Evolutionary conservation across 2,797 vertebrate species (phyloP).

Genomic region (Rachycentron canadum): DNA sequence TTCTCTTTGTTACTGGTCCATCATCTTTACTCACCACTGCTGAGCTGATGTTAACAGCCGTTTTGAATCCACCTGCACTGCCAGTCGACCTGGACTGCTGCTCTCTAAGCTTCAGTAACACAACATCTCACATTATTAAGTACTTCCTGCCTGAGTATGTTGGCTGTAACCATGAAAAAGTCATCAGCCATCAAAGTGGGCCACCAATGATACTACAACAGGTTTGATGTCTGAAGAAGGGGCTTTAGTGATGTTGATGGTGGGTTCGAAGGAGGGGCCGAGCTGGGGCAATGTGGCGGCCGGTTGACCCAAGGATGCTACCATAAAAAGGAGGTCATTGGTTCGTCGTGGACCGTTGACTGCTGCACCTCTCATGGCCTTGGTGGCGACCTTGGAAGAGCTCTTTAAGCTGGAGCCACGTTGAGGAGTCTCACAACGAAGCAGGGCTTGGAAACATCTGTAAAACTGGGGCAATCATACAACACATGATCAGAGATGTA

Average conservation of each 20-base stretch:
- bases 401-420: slow-evolving; percentile 79
- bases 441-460: slow-evolving; percentile 85
- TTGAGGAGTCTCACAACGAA: slow-evolving; percentile 74
- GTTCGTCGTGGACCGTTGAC: slow-evolving; percentile 43
- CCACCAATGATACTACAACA: slow-evolving; percentile 71
- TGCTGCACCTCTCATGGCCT: slow-evolving; percentile 52
- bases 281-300: slow-evolving; percentile 62
- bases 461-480: slow-evolving; percentile 81
- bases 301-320: slow-evolving; percentile 77
- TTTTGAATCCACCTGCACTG: slow-evolving; percentile 45
- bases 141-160: slow-evolving; percentile 15
- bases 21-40: slow-evolving; percentile 1
- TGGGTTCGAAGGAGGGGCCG: slow-evolving; percentile 50
- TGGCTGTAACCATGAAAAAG: not conserved
- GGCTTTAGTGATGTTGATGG: slow-evolving; percentile 59
- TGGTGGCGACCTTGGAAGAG: slow-evolving; percentile 81
- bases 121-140: slow-evolving; percentile 40
- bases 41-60: slow-evolving; percentile 33
- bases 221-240: slow-evolving; percentile 69
- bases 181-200: slow-evolving; percentile 73
- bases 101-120: slow-evolving; percentile 26
- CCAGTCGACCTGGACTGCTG: not conserved
- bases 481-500: slow-evolving; percentile 41
- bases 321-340: slow-evolving; percentile 75
- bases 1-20: slow-evolving; percentile 26